phyloP scores from a whole-genome alignment of 2,113 vertebrate genomes.

The Brachypteracias leptosomus region DNA sequence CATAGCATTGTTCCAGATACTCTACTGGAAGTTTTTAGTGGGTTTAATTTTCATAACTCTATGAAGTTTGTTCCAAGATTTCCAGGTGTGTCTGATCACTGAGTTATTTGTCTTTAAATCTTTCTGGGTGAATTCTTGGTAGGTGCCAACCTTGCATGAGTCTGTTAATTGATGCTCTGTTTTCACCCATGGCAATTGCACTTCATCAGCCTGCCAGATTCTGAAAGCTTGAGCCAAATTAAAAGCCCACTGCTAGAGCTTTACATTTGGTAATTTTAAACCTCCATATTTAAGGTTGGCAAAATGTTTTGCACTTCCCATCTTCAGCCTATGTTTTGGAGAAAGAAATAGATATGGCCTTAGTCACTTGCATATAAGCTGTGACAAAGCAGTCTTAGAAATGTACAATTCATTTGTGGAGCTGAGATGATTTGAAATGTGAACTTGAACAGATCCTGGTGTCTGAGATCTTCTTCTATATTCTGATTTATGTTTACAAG shows the following conservation, averaged over 20 bases:
- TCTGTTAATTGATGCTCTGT: constrained; percentile 69
- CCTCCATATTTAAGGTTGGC: constrained; percentile 36
- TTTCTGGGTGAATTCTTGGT: constrained; percentile 65
- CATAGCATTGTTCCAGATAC: constrained; percentile 15
- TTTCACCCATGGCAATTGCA: constrained; percentile 68
- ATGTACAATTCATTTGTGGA: not conserved
- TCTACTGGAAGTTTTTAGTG: constrained; percentile 51
- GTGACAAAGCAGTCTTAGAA: not conserved
- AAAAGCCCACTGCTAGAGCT: constrained; percentile 55
- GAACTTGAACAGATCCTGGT: not conserved
- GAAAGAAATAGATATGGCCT: not conserved
- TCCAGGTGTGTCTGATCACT: constrained; percentile 68
- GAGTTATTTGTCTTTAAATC: constrained; percentile 69
- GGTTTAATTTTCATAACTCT: constrained; percentile 65
- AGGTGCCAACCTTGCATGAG: constrained; percentile 63
- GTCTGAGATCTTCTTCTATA: not conserved
- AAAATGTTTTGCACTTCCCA: constrained; percentile 19
- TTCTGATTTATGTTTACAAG: not conserved
- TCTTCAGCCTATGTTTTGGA: not conserved
- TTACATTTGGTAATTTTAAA: constrained; percentile 51
- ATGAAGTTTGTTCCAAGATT: constrained; percentile 69
- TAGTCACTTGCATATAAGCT: not conserved
- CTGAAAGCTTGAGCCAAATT: constrained; percentile 57
- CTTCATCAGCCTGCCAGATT: constrained; percentile 63
- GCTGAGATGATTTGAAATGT: not conserved